Conservation (phyloP, 2,888 invertebrate species). For the Cosmorhoe ocellata region DNA sequence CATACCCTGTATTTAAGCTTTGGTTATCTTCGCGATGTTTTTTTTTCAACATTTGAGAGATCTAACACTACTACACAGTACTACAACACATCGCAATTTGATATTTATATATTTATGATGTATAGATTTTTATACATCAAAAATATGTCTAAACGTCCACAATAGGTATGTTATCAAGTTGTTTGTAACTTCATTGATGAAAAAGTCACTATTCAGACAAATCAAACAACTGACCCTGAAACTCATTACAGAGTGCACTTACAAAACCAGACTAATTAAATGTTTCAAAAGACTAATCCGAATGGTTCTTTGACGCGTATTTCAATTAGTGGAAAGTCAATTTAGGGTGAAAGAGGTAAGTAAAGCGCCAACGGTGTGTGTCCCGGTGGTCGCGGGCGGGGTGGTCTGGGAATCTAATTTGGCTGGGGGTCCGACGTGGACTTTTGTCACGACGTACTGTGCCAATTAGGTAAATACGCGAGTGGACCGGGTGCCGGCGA, state of each 20-base stretch:
- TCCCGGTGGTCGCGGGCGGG: slow-evolving; percentile 39
- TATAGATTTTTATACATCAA: too few species aligned
- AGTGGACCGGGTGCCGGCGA: slow-evolving; percentile 36
- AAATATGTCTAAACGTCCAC: too few species aligned
- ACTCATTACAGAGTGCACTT: not conserved
- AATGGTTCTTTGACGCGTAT: slow-evolving; percentile 56
- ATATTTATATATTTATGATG: too few species aligned
- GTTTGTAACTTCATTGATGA: not conserved
- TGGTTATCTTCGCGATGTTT: too few species aligned
- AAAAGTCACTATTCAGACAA: not conserved
- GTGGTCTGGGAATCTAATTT: slow-evolving; percentile 71
- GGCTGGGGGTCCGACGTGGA: slow-evolving; percentile 53
- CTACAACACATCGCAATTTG: too few species aligned
- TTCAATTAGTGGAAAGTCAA: slow-evolving; percentile 72
- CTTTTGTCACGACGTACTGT: slow-evolving; percentile 72
- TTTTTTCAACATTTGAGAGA: too few species aligned
- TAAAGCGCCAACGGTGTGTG: slow-evolving; percentile 50
- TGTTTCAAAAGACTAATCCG: slow-evolving; percentile 45
- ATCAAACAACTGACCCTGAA: not conserved
- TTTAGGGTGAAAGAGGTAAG: slow-evolving; percentile 75
- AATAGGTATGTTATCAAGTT: too few species aligned
- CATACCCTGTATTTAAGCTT: too few species aligned
- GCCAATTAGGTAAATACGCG: slow-evolving; percentile 77
- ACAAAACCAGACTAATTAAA: slow-evolving; percentile 27
- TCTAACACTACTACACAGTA: too few species aligned